Conservation (phyloP, 2,113 vertebrate genomes). For the Pterocles gutturalis region DNA sequence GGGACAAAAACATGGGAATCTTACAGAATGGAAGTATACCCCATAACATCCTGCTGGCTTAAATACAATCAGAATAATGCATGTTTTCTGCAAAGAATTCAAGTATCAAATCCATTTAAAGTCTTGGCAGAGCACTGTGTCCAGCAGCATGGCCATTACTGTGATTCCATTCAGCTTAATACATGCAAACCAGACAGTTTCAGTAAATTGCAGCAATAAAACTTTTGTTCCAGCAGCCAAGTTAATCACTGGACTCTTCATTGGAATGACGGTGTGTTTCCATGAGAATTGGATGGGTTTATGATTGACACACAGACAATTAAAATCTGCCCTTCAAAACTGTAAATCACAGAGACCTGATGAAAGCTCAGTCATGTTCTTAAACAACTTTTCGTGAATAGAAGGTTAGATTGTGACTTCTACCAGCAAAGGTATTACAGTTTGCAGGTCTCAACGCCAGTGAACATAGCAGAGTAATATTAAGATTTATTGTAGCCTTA, state of each 20-base stretch:
- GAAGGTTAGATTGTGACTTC: background rate
- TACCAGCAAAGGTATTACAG: background rate
- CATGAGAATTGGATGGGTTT: slow-evolving; percentile 30
- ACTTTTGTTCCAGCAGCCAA: slow-evolving; percentile 40
- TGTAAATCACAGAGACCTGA: background rate
- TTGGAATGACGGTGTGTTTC: slow-evolving; percentile 36
- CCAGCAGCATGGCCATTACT: slow-evolving; percentile 70
- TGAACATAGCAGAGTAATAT: background rate
- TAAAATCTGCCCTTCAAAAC: slow-evolving; percentile 1
- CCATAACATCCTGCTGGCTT: background rate
- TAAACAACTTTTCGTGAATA: background rate
- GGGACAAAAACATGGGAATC: background rate
- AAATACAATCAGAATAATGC: slow-evolving; percentile 22
- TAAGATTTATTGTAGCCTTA: background rate
- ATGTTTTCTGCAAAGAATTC: slow-evolving; percentile 4
- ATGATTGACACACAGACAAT: slow-evolving; percentile 29
- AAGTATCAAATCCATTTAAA: slow-evolving; percentile 15
- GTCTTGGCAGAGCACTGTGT: slow-evolving; percentile 41
- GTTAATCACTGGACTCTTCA: slow-evolving; percentile 44
- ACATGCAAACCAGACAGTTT: slow-evolving; percentile 72
- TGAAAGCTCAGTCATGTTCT: background rate
- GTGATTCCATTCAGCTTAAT: slow-evolving; percentile 55
- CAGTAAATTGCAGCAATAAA: slow-evolving; percentile 73
- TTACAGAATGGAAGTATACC: background rate
- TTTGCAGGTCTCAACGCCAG: background rate